Conservation (phyloP, 2,113 vertebrate species). For the Misgurnus mizolepis region DNA sequence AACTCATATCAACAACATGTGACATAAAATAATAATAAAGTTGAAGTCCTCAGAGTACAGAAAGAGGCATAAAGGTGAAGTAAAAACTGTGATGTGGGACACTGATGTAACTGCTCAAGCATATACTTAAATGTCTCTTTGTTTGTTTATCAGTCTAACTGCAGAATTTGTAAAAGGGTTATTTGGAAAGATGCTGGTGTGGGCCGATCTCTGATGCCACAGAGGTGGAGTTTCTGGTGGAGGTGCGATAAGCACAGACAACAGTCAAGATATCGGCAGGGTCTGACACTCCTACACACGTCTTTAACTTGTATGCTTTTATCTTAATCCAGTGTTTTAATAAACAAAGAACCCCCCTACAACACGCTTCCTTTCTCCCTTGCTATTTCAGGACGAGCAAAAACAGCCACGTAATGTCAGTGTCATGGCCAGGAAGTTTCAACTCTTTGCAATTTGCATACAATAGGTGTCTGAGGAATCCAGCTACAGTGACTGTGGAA, state of each 20-base stretch:
- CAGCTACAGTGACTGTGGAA: conserved; percentile 30
- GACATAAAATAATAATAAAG: not conserved
- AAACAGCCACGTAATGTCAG: conserved; percentile 30
- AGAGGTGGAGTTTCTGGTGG: conserved; percentile 25
- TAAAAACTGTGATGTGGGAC: not conserved
- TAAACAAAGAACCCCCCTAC: not conserved
- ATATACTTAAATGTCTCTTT: not conserved
- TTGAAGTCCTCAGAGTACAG: too few species aligned
- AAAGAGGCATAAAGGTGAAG: not conserved
- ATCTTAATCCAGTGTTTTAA: not conserved
- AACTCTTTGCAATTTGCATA: conserved; percentile 45
- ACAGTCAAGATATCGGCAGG: conserved; percentile 14
- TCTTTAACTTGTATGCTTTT: not conserved
- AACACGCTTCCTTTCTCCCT: not conserved
- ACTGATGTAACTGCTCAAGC: not conserved
- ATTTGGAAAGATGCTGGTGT: conserved; percentile 18
- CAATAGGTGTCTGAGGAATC: conserved; percentile 35
- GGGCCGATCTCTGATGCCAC: conserved; percentile 3
- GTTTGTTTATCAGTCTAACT: conserved; percentile 8
- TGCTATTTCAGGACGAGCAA: conserved; percentile 21
- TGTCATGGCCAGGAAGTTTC: conserved; percentile 47
- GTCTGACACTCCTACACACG: not conserved
- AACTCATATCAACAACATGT: too few species aligned
- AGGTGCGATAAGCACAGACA: conserved; percentile 15
- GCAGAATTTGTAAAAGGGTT: conserved; percentile 24